A percentile compares a stretch with the other conserved stretches of the same genome.
Evolutionary conservation across 1,140 invertebrate species (phyloP).

Genomic region (Tetramorium alpestre): DNA sequence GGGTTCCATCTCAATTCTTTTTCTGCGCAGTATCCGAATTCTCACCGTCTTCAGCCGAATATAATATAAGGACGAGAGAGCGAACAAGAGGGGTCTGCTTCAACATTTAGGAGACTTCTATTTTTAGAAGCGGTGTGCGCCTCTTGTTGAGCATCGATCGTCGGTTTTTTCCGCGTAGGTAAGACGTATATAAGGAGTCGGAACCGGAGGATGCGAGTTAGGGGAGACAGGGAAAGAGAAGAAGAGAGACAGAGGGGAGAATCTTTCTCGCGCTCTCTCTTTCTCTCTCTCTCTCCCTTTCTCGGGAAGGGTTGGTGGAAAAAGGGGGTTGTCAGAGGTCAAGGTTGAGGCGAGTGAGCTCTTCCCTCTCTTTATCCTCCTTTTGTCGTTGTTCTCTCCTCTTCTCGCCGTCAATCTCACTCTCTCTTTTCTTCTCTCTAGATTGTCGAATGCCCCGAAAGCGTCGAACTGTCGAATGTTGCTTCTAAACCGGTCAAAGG

Average conservation of each 20-base stretch:
- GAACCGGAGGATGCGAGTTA: slow-evolving; percentile 1
- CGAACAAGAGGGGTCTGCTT: slow-evolving; percentile 39
- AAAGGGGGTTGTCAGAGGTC: slow-evolving; percentile 59
- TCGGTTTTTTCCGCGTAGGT: slow-evolving; percentile 47
- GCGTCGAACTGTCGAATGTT: background rate
- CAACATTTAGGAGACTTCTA: slow-evolving; percentile 69
- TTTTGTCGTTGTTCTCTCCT: slow-evolving; percentile 11
- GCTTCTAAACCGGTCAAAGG: slow-evolving; percentile 53
- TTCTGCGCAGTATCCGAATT: slow-evolving; percentile 3
- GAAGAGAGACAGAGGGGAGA: background rate
- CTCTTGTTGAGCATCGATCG: slow-evolving; percentile 69
- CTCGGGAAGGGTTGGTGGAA: background rate
- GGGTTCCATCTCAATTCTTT: background rate
- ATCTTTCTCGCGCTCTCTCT: background rate
- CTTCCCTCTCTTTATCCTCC: slow-evolving; percentile 33
- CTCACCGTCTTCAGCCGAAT: background rate
- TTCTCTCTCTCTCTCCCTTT: background rate
- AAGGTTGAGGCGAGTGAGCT: slow-evolving; percentile 66
- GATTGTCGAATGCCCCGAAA: background rate
- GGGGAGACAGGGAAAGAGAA: background rate
- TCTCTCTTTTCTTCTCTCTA: background rate
- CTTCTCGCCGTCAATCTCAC: too few species aligned
- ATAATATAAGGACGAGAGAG: background rate
- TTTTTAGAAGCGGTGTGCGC: slow-evolving; percentile 62
- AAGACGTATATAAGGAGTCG: slow-evolving; percentile 39